A percentile compares a stretch with the other conserved stretches of the same genome.
Conservation (phyloP, 2,797 vertebrate species). For the Taenioides sp. region DNA sequence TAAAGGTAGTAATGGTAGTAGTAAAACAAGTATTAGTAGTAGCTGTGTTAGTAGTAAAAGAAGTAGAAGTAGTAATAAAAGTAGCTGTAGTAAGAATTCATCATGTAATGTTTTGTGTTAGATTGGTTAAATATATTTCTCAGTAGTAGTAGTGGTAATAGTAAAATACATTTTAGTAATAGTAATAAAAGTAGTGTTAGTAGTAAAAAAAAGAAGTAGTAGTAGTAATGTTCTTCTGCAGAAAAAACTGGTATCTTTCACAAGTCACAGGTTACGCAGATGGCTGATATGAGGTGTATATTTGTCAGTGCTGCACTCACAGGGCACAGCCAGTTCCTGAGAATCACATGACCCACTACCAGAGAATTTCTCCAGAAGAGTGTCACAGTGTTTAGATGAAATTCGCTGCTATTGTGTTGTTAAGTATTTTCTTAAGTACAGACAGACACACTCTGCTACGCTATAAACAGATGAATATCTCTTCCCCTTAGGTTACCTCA, state of each 20-base stretch:
- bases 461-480: neutral
- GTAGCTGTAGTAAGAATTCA: neutral
- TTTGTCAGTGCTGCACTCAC: constrained; percentile 17
- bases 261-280: constrained; percentile 36
- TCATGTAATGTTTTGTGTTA: too few species aligned
- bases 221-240: constrained; percentile 23
- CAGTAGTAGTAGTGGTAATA: neutral
- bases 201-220: neutral
- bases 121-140: too few species aligned
- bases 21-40: neutral
- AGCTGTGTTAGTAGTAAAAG: neutral
- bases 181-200: neutral
- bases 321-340: constrained; percentile 44
- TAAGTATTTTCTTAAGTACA: neutral
- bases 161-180: neutral
- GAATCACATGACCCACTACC: constrained; percentile 65
- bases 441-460: neutral
- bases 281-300: neutral
- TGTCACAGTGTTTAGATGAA: constrained; percentile 12
- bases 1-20: neutral
- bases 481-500: neutral
- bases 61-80: neutral
- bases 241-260: constrained; percentile 25
- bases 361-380: constrained; percentile 59
- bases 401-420: neutral